Evolutionary conservation across 2,888 invertebrate species (phyloP).

Genomic region (Lepetodrilus schrolli): DNA sequence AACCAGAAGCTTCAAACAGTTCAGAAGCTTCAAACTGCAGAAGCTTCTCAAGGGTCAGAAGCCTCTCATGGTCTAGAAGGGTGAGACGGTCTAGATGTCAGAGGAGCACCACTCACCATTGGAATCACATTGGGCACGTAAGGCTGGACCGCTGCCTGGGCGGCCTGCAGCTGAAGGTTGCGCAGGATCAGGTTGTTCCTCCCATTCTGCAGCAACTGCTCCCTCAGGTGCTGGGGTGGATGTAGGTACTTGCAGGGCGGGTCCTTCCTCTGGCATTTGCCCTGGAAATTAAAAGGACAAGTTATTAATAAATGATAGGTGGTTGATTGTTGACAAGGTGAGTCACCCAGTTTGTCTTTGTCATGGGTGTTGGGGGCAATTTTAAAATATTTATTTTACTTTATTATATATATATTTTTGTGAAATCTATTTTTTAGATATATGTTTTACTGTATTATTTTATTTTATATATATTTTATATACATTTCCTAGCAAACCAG

Average conservation of each 20-base stretch:
- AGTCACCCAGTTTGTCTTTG: too few relatives aligned
- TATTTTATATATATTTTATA: too few relatives aligned
- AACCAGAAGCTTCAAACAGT: too few relatives aligned
- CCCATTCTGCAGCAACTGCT: conserved; percentile 99
- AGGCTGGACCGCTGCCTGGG: conserved; percentile 56
- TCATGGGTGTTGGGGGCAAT: too few relatives aligned
- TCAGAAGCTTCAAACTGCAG: too few relatives aligned
- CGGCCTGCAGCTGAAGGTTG: conserved; percentile 81
- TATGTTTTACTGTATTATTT: too few relatives aligned
- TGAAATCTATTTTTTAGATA: too few relatives aligned
- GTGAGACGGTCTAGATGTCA: too few relatives aligned
- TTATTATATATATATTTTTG: background rate
- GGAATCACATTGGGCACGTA: conserved; percentile 61
- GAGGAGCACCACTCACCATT: conserved; percentile 55
- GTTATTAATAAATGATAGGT: background rate
- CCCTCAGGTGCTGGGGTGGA: conserved; percentile 99
- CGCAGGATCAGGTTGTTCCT: conserved; percentile 99
- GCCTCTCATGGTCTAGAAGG: too few relatives aligned
- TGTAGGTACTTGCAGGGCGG: conserved; percentile 99
- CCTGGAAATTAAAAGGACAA: conserved; percentile 80
- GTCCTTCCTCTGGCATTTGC: conserved; percentile 99
- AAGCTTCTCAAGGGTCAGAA: too few relatives aligned
- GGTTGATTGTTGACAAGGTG: too few relatives aligned
- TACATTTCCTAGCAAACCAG: too few relatives aligned
- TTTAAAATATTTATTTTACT: background rate